Conservation (phyloP, 2,797 vertebrate genomes). For the Sciurus carolinensis region DNA sequence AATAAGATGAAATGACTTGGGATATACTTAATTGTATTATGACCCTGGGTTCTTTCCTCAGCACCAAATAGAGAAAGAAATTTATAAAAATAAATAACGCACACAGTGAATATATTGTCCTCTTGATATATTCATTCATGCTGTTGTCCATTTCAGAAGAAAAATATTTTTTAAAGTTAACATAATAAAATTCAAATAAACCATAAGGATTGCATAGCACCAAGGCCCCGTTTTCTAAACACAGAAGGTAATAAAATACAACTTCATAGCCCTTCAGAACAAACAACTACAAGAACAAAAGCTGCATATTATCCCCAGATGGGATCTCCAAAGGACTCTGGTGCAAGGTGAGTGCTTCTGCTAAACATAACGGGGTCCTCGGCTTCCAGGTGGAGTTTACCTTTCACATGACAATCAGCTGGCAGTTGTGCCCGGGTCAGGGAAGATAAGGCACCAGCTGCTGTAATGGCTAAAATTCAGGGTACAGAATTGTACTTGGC, state of each 20-base stretch:
- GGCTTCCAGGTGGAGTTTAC: not conserved
- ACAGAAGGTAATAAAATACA: not conserved
- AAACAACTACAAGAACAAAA: not conserved
- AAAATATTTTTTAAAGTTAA: slow-evolving; percentile 51
- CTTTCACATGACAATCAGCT: not conserved
- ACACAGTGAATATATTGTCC: not conserved
- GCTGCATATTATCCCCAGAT: not conserved
- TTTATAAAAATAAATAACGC: not conserved
- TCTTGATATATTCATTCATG: not conserved
- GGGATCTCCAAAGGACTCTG: not conserved
- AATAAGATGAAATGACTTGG: no score
- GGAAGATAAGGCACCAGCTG: not conserved
- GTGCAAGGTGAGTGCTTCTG: not conserved
- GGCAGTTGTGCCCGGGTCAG: not conserved
- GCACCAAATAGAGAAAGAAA: no score
- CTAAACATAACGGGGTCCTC: not conserved
- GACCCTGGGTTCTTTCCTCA: no score
- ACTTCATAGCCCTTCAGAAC: not conserved
- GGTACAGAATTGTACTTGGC: not conserved
- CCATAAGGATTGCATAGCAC: not conserved
- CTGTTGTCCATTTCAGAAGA: not conserved
- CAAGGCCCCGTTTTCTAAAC: not conserved
- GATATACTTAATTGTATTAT: no score
- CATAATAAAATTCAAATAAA: not conserved
- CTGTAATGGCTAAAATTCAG: not conserved